These are phyloP conservation scores for Habroteleia sp. DNA, from an alignment of 2,888 invertebrate species.

Conservation along the genomic window DNA sequence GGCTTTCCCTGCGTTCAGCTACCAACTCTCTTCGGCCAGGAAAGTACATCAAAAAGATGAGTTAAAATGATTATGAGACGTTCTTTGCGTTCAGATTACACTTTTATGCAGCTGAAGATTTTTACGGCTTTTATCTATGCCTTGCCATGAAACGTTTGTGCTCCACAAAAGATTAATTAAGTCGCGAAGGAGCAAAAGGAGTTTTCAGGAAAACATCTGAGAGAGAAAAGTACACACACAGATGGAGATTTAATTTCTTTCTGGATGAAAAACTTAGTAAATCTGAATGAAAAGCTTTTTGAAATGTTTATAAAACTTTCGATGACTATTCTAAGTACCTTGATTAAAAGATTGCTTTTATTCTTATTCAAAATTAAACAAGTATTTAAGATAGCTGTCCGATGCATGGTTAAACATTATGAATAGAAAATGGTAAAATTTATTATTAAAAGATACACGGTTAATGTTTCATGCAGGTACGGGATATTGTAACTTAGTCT, in stretches of 20 bases:
- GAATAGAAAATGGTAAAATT: too few species aligned
- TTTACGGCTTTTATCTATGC: conserved; percentile 46
- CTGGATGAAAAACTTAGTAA: conserved; percentile 44
- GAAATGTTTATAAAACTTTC: conserved; percentile 40
- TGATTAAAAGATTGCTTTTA: conserved; percentile 39
- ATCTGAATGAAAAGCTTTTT: conserved; percentile 45
- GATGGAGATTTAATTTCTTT: conserved; percentile 53
- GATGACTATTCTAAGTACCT: conserved; percentile 41
- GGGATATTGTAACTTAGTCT: conserved; percentile 61
- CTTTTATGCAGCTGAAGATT: conserved; percentile 30
- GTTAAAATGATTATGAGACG: conserved; percentile 56
- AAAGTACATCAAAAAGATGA: conserved; percentile 55
- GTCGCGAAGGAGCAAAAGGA: conserved; percentile 39
- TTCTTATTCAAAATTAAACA: conserved; percentile 8
- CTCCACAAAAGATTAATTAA: conserved; percentile 58
- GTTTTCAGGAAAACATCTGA: conserved; percentile 42
- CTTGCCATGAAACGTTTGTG: conserved; percentile 42
- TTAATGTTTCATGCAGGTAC: too few species aligned
- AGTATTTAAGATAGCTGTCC: conserved; percentile 5
- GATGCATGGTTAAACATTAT: too few species aligned
- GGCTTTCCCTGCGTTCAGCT: too few species aligned
- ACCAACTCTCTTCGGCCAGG: too few species aligned
- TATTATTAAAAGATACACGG: too few species aligned
- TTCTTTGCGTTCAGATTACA: conserved; percentile 48
- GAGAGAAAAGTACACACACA: conserved; percentile 46